Evolutionary conservation across 2,888 invertebrate species (phyloP), one percentile per base, ranked within the genome.

Genomic region (Ormyrus pomaceus): DNA sequence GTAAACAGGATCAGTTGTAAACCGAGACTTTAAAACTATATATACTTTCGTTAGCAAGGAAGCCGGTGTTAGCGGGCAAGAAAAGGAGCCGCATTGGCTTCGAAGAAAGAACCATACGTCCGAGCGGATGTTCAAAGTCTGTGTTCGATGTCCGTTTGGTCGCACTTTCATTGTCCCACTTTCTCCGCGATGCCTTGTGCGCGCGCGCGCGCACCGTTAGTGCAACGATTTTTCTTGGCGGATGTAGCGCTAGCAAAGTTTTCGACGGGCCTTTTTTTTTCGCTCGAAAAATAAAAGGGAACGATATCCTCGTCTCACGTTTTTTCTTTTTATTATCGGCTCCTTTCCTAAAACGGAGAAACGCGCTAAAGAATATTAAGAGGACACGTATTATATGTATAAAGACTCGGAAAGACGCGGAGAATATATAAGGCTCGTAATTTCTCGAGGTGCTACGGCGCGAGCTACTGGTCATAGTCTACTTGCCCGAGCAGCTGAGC

Each of bases 161-260:
- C 88, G 88, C 88, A 89, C 89, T 89, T 89, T 89, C 89, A 88
- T 89, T 87, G 89, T 87, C 89, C 89, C 88, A 89, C 89, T 89
- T 89, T 89, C 89, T 88, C 89, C 86, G 77, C 83, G 69, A 53
- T 62, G 50, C 62, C 19, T 55, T 11, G n/a, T 51, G 70, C 70
- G 48, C 11, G n/a, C 50, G 59, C 19, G 19, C 7, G 19, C 45
- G 50, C 51, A 50, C 73, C 61, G 73, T 68, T 75, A 79, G 64
- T 74, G 69, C 68, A 79, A 65, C 59, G 9, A 69, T 72, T 78
- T 79, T 79, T 79, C 70, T n/a, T 77, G 46, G 46, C 51, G 62
- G 62, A 79, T 74, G 51, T 74, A 79, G 70, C 19, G 5, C 64
- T 70, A 65, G 69, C 19, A 10, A 50, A 76, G n/a, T 7, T 19